A percentile compares a stretch with the other conserved stretches of the same genome.
Evolutionary conservation across 1,140 invertebrate genomes (phyloP).

Genomic region (Nephila pilipes): DNA sequence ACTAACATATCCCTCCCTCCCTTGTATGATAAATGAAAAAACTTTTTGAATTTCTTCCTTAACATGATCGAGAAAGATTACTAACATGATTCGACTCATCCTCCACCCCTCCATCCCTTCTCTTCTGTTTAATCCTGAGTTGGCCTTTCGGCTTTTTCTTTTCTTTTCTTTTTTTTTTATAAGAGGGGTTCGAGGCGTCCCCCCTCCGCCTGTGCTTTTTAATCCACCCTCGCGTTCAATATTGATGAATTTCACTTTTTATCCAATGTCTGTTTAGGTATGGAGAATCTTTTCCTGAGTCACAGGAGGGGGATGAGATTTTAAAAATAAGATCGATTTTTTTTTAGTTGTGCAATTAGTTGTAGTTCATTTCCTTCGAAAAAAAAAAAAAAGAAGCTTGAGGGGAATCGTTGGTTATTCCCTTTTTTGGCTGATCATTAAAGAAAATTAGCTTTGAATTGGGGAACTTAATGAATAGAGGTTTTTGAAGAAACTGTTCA

Average conservation of each 20-base stretch:
- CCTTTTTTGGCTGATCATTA: no score
- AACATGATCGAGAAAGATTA: background rate
- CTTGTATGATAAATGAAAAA: background rate
- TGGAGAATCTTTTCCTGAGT: background rate
- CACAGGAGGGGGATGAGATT: background rate
- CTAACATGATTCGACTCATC: background rate
- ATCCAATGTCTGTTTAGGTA: background rate
- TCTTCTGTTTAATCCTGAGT: background rate
- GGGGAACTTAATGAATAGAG: no score
- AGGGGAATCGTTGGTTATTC: no score
- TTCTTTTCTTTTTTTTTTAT: background rate
- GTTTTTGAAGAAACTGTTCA: no score
- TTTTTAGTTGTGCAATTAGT: background rate
- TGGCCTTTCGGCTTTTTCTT: background rate
- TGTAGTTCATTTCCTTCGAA: no score
- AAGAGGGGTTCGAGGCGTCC: background rate
- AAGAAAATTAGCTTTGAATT: no score
- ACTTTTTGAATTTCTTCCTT: background rate
- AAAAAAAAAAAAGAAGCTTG: no score
- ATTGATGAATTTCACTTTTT: slow-evolving; percentile 24
- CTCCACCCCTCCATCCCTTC: no score
- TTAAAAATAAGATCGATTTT: slow-evolving; percentile 17
- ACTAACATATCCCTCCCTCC: background rate
- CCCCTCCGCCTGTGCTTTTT: background rate
- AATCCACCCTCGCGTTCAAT: background rate